Conservation (phyloP, 2,797 vertebrate genomes). For the Bufotes viridis region DNA sequence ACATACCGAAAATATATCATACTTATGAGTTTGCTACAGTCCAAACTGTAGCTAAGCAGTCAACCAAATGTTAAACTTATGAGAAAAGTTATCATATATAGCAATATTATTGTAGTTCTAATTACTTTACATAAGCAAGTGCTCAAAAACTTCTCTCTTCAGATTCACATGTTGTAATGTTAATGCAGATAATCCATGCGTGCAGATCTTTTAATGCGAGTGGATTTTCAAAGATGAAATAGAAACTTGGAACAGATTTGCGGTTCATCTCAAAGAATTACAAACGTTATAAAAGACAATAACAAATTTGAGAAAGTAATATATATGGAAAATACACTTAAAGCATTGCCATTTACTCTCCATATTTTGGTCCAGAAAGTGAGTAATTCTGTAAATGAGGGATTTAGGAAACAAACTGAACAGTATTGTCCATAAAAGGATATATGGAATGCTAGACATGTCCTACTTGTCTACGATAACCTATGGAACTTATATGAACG, state of each 20-base stretch:
- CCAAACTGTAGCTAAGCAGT: background rate
- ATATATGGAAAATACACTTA: constrained; percentile 1
- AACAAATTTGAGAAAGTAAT: constrained; percentile 11
- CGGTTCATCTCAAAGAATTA: constrained; percentile 8
- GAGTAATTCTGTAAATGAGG: background rate
- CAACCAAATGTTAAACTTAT: constrained; percentile 11
- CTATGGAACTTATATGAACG: background rate
- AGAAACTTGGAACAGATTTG: constrained; percentile 16
- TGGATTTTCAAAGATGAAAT: constrained; percentile 39
- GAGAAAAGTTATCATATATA: constrained; percentile 2
- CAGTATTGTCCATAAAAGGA: background rate
- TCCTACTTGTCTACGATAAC: background rate
- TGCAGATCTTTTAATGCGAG: constrained; percentile 44
- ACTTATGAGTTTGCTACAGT: background rate
- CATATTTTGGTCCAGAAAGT: background rate
- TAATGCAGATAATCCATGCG: constrained; percentile 28
- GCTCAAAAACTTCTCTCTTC: background rate
- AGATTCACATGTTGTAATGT: constrained; percentile 23
- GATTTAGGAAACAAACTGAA: background rate
- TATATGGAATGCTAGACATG: background rate
- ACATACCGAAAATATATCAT: constrained; percentile 29
- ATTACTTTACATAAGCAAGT: constrained; percentile 29
- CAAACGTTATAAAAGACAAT: constrained; percentile 19
- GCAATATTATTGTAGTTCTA: constrained; percentile 5
- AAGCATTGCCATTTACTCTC: background rate